A percentile compares a stretch with the other conserved stretches of the same genome.
Conservation (phyloP, 2,797 vertebrate species). For the Melanogrammus aeglefinus region DNA sequence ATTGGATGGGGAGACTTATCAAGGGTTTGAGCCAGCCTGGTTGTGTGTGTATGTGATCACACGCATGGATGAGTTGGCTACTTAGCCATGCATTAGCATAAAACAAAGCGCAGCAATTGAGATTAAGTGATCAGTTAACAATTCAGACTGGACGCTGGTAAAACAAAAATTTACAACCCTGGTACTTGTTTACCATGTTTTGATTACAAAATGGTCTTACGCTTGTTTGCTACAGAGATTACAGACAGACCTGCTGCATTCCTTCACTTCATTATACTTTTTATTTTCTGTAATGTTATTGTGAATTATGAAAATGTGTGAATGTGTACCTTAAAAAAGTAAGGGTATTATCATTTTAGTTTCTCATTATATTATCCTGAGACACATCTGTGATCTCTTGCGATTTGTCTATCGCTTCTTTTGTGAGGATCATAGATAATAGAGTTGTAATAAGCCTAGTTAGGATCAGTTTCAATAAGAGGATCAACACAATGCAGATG, state of each 20-base stretch:
- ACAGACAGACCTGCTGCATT: background rate
- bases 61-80: constrained; percentile 91
- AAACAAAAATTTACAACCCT: constrained; percentile 1
- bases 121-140: constrained; percentile 1
- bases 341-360: no score
- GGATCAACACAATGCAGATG: constrained; percentile 80
- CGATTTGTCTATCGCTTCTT: constrained; percentile 47
- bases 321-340: no score
- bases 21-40: constrained; percentile 68
- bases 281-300: background rate
- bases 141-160: background rate
- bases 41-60: constrained; percentile 95
- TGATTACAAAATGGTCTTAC: background rate
- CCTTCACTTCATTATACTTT: background rate
- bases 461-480: constrained; percentile 78
- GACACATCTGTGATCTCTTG: background rate
- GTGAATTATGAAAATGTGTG: no score
- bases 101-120: constrained; percentile 93
- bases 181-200: constrained; percentile 1
- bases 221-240: background rate
- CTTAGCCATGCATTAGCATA: constrained; percentile 99
- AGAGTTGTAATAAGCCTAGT: constrained; percentile 73
- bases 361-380: background rate
- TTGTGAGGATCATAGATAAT: constrained; percentile 79
- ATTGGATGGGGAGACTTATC: constrained; percentile 8